Evolutionary conservation across 2,113 vertebrate genomes (phyloP), one percentile per base, ranked within the genome.

Genomic region (Corythoichthys intestinalis): DNA sequence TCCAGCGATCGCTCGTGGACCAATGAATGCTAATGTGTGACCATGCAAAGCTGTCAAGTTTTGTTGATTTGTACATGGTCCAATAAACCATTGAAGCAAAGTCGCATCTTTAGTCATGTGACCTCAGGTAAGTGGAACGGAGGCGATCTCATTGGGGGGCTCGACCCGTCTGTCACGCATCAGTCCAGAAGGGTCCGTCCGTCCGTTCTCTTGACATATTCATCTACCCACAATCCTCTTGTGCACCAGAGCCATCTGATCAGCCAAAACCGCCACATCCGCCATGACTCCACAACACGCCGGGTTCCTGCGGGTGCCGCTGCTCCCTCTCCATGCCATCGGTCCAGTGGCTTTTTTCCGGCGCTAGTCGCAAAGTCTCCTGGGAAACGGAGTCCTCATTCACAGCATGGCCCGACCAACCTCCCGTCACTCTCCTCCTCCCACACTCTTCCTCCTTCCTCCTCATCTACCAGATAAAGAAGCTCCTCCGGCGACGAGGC

Each of bases 31-130:
- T 87, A 85, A 87, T 85, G 86, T 91, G 82, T 91, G 85, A 89
- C 85, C 90, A 87, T 91, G 86, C 85, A 86, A 89, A 87, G 91
- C 83, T 92, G 90, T 93, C 89, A 86, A 90, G 85, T 88, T 91
- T 87, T 91, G 85, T 88, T 90, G 82, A 88, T 92, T 91, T 92
- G 87, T 93, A 90, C 83, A 91, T 91, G 88, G 90, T 91, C 87
- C 89, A 91, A 92, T 91, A 92, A 91, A 91, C 83, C 83, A 87
- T 89, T 87, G 79, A 90, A 87, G 88, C 86, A 87, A 91, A 87
- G 60, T 79, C 79, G 78, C 75, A 87, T 83, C 75, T 85, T 87
- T 85, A 92, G 85, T 90, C 83, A 73, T 75, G 72, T 63, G 68
- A 66, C 54, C 38, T 37, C 77, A 87, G 86, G 87, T 89, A 89